A percentile compares a stretch with the other conserved stretches of the same genome.
phyloP scores from a whole-genome alignment of 2,797 vertebrate species.

The Synanceia verrucosa region DNA sequence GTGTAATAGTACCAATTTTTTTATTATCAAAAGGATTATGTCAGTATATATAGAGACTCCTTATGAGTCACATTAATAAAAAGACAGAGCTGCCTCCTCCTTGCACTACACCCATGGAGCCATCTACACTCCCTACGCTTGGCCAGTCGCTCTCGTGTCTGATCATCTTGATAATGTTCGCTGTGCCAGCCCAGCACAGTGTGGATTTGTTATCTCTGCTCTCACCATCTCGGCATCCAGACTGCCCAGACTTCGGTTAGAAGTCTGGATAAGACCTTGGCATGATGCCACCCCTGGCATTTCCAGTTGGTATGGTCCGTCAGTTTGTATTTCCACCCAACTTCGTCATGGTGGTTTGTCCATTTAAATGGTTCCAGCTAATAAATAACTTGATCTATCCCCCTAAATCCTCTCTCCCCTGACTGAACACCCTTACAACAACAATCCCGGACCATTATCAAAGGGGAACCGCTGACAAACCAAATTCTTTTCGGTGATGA shows the following conservation, averaged over 20 bases:
- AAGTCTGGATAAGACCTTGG: conserved; percentile 69
- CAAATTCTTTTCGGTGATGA: conserved; percentile 80
- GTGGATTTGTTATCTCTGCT: conserved; percentile 51
- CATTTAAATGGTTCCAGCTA: conserved; percentile 82
- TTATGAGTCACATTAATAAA: conserved; percentile 18
- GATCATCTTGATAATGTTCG: conserved; percentile 67
- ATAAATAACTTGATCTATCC: conserved; percentile 85
- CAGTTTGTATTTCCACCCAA: conserved; percentile 82
- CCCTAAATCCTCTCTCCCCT: conserved; percentile 81
- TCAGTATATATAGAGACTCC: conserved; percentile 14
- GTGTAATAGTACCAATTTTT: background rate
- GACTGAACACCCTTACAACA: conserved; percentile 81
- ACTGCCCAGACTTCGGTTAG: conserved; percentile 29
- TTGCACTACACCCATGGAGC: conserved; percentile 9
- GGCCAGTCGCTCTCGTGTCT: conserved; percentile 55
- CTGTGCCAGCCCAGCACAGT: conserved; percentile 14
- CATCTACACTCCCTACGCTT: conserved; percentile 29
- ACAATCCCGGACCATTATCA: conserved; percentile 80
- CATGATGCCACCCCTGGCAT: conserved; percentile 73
- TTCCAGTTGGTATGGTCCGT: conserved; percentile 78
- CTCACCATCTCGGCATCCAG: conserved; percentile 55
- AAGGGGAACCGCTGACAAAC: conserved; percentile 84
- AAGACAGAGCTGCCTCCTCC: conserved; percentile 2
- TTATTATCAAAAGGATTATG: background rate
- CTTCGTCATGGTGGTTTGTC: conserved; percentile 73